Conservation (phyloP, 1,140 invertebrate species). For the Diprion similis region DNA sequence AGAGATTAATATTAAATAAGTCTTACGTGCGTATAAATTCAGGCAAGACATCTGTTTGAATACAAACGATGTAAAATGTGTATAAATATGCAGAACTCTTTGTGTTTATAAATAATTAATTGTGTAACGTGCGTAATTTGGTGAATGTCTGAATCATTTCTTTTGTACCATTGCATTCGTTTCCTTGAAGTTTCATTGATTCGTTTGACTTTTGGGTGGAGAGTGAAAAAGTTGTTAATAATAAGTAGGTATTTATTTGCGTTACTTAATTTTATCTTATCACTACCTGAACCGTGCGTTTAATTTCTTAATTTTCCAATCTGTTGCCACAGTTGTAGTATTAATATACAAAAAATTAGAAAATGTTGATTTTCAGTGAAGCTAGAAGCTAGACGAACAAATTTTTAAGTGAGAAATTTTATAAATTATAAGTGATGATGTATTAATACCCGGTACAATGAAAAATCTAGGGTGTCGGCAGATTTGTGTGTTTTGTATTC, state of each 20-base stretch:
- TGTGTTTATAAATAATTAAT: background rate
- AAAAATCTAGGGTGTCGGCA: too few species aligned
- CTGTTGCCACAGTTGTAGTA: too few species aligned
- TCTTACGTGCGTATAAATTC: background rate
- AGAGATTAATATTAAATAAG: background rate
- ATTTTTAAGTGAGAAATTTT: background rate
- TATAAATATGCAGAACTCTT: background rate
- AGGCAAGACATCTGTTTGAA: background rate
- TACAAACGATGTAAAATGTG: background rate
- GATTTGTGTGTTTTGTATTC: too few species aligned
- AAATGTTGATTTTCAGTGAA: too few species aligned
- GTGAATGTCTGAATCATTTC: too few species aligned
- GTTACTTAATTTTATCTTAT: conserved; percentile 3
- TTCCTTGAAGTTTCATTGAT: too few species aligned
- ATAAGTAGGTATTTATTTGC: background rate
- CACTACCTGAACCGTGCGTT: background rate
- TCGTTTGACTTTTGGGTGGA: background rate
- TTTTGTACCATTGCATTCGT: too few species aligned
- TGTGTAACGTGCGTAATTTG: background rate
- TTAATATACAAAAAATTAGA: too few species aligned
- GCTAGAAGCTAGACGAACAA: background rate
- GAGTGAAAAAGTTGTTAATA: background rate
- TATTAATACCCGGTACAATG: too few species aligned
- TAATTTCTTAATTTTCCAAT: too few species aligned
- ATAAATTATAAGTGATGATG: background rate